Percentiles rank a stretch among this genome's conserved stretches.
Evolutionary conservation across 1,140 invertebrate genomes (phyloP).

Genomic region (Parasteatoda tepidariorum): DNA sequence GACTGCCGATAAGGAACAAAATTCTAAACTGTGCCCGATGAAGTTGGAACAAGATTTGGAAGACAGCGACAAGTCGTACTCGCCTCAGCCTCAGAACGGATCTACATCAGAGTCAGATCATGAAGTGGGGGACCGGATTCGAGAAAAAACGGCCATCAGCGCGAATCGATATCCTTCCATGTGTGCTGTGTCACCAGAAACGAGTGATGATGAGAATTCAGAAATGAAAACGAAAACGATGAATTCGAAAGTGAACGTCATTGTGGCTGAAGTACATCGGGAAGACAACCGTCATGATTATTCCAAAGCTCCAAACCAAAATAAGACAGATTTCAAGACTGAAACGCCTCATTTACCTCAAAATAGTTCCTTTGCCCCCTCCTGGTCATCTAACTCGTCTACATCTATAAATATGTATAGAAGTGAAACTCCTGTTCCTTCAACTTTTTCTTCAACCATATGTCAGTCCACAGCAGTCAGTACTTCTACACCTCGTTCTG

Average conservation of each 20-base stretch:
- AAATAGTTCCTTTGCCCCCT: slow-evolving; percentile 2
- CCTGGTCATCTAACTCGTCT: not conserved
- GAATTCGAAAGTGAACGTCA: slow-evolving; percentile 27
- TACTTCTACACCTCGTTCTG: slow-evolving; percentile 21
- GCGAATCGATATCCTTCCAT: slow-evolving; percentile 89
- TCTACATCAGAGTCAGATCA: slow-evolving; percentile 64
- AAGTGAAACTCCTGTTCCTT: slow-evolving; percentile 46
- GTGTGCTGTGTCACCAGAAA: slow-evolving; percentile 87
- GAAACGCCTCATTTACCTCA: not conserved
- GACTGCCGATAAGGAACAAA: not conserved
- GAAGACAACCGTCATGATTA: slow-evolving; percentile 6
- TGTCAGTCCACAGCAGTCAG: not conserved
- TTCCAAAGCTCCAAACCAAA: not conserved
- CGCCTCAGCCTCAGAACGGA: slow-evolving; percentile 43
- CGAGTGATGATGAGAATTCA: slow-evolving; percentile 81
- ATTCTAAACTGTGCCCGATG: not conserved
- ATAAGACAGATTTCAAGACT: not conserved
- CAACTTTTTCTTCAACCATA: slow-evolving; percentile 10
- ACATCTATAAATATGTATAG: slow-evolving; percentile 48
- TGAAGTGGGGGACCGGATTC: slow-evolving; percentile 75
- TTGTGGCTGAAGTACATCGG: slow-evolving; percentile 33
- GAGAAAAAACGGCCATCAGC: slow-evolving; percentile 87
- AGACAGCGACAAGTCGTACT: slow-evolving; percentile 42
- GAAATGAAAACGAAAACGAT: slow-evolving; percentile 23
- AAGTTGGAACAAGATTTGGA: slow-evolving; percentile 7